phyloP scores from a whole-genome alignment of 2,797 vertebrate species.

The Gambusia yucatana region DNA sequence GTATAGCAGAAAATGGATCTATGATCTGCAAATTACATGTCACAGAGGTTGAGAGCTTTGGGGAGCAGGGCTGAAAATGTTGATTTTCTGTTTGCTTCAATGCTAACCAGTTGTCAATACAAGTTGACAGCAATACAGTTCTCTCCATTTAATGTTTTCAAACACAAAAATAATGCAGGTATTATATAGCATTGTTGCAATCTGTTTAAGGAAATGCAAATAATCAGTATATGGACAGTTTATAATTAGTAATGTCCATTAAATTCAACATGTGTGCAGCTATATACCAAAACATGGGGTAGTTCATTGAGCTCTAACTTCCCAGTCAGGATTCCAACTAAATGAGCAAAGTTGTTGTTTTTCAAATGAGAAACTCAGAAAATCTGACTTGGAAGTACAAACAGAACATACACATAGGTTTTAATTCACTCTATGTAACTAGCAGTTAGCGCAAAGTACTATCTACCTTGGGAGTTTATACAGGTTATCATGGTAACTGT shows the following conservation, averaged over 20 bases:
- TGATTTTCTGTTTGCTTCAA: neutral
- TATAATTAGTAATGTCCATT: neutral
- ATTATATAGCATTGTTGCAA: neutral
- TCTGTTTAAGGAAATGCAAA: neutral
- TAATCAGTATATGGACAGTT: neutral
- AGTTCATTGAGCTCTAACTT: neutral
- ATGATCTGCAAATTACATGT: neutral
- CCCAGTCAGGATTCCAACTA: neutral
- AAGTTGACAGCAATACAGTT: neutral
- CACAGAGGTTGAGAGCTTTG: neutral
- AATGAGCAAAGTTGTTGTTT: neutral
- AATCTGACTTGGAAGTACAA: slow-evolving; percentile 14
- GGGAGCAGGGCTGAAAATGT: neutral
- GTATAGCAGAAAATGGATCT: neutral
- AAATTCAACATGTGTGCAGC: neutral
- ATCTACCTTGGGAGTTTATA: neutral
- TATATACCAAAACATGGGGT: neutral
- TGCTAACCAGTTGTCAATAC: neutral
- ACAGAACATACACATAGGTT: neutral
- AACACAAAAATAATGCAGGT: neutral
- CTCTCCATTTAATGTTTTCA: neutral
- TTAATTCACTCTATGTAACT: slow-evolving; percentile 8
- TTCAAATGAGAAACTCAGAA: neutral
- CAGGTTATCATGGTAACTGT: neutral
- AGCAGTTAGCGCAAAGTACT: neutral